Conservation (phyloP, 30 jellyfish, hydroid and myxozoan genomes). For the Clytia hemisphaerica region DNA sequence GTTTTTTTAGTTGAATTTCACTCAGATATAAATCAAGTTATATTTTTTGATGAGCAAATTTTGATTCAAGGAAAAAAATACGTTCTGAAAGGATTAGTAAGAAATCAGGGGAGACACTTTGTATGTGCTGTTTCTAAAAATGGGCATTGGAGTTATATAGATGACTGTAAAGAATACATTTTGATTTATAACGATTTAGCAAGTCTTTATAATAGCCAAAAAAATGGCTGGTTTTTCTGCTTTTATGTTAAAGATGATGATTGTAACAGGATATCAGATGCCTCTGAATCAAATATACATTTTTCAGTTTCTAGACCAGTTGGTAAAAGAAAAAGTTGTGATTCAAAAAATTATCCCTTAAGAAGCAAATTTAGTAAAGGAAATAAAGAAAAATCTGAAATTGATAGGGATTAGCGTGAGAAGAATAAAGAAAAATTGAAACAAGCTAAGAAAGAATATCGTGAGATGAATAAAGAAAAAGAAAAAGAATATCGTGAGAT, state of each 20-base stretch:
- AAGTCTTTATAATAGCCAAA: not conserved
- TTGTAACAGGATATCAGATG: not conserved
- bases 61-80: not conserved
- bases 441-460: no score
- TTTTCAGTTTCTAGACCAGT: not conserved
- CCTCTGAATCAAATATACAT: not conserved
- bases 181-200: not conserved
- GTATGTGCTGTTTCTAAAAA: not conserved
- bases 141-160: not conserved
- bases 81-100: not conserved
- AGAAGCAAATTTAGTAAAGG: not conserved
- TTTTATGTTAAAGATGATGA: not conserved
- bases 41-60: no score
- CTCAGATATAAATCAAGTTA: no score
- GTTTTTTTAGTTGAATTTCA: no score
- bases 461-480: not conserved
- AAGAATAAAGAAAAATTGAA: no score
- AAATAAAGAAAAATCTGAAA: no score
- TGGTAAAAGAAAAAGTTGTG: not conserved
- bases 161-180: not conserved
- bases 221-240: not conserved
- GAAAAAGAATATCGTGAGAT: not conserved
- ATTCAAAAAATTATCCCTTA: not conserved
- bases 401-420: no score
- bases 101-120: not conserved